phyloP scores from a whole-genome alignment of 2,113 vertebrate genomes.

The Capreolus pygargus region DNA sequence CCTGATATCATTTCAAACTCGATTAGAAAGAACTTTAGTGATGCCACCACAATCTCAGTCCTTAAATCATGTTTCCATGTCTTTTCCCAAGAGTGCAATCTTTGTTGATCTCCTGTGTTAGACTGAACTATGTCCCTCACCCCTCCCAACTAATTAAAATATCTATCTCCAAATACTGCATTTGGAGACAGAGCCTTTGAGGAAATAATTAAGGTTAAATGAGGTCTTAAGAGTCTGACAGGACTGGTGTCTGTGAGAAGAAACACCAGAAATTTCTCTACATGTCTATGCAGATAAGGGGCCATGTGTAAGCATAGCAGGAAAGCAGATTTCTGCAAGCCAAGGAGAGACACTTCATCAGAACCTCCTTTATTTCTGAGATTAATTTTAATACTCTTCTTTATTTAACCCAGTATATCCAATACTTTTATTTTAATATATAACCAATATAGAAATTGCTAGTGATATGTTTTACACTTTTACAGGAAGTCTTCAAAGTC shows the following conservation, averaged over 20 bases:
- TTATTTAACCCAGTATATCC: not conserved
- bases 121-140: not conserved
- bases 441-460: not conserved
- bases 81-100: not conserved
- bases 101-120: not conserved
- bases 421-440: not conserved
- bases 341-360: not conserved
- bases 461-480: not conserved
- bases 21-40: not conserved
- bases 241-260: not conserved
- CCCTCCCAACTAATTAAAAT: not conserved
- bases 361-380: not conserved
- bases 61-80: accelerated
- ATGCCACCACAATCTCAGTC: not conserved
- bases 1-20: not conserved
- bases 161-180: too few relatives aligned
- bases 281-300: too few relatives aligned
- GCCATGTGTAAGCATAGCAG: not conserved
- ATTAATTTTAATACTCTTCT: not conserved
- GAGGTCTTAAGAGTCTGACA: not conserved
- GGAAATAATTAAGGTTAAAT: not conserved
- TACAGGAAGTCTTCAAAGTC: not conserved
- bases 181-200: not conserved
- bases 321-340: not conserved
- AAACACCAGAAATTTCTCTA: not conserved